Evolutionary conservation across 53 echinoderm and acorn worm genomes (phyloP), one percentile per base, ranked within the genome.

Genomic region (Temnopleurus reevesii): DNA sequence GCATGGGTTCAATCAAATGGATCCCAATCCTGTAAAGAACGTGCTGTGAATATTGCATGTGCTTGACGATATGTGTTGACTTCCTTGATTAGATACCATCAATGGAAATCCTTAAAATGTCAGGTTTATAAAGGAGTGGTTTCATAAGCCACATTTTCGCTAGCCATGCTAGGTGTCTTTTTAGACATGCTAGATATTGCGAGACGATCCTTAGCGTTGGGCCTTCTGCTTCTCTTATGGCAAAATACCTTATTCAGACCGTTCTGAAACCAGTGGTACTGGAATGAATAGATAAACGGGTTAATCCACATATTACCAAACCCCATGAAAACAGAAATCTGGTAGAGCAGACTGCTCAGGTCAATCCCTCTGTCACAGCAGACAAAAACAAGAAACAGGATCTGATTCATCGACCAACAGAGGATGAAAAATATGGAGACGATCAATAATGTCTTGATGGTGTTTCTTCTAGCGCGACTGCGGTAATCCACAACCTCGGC

Each of bases 361-460:
- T 60, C 86, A 13, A 85, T 28, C 5, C 46, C 38, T 59, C 53
- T 25, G 12, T 27, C 28, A 44, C 57, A 56, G 51, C 59, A 81
- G 44, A 43, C 8, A 24, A 81, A 81, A 19, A 55, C 24, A 55
- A 59, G 33, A 17, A 81, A 63, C 10, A 90, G 5, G 0, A 59
- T 28, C 8, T 90, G 90, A 59, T 90, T 81, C 45, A 49, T 19
- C 12, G 81, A 57, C 90, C 90, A 90, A 19, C 90, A 90, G 7
- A 81, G 7, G 15, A 90, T 81, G 8, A 81, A 90, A 47, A 38
- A 81, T 5, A 90, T 34, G 29, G 81, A 80, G 2, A 90, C 59
- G 18, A 59, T 59, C 6, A 90, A 13, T 30, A 90, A 17, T 3
- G 81, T 90, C 28, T 81, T 80, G 15, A 90, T 90, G 81, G 66